Base-by-base conservation (phyloP, 2,113 vertebrate species). In the Larimichthys polyactis region DNA sequence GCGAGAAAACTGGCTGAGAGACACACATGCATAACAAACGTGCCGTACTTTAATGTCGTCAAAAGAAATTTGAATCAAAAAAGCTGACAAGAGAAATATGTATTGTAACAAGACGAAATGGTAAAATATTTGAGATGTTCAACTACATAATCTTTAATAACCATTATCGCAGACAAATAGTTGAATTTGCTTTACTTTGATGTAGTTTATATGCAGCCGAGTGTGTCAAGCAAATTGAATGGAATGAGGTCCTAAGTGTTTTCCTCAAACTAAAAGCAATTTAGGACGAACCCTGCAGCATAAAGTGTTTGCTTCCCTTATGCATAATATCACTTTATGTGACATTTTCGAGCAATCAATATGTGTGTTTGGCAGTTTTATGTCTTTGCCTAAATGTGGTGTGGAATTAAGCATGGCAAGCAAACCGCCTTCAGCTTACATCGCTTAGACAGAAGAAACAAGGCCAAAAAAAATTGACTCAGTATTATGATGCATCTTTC, bases 301-400 rank as follows among this genome's bases (percentile, higher is more conserved):
- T 65, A 49, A 14, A 77, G 29, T 65, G 67, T 74, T 76, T 63
- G 49, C 72, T 58, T 65, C 32, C 32, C 75, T 68, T 78, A 46
- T 58, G 64, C 63, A 67, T 77, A 65, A 73, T 77, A 79, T 73
- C 57, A 12, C 8, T 83, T 78, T 65, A 77, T 74, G 48, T 80
- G 79, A 76, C 75, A 83, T 82, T 71, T 81, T 27, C 17, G 0
- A 73, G 77, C 72, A 73, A 78, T 81, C 73, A 43, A 60, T 83
- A 81, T 22, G 12, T 58, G 22, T 5, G 32, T 52, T 54, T 66
- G 62, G 58, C 51, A 66, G 44, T 66, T 68, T 87, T 77, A 64
- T 72, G n/a, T 59, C 51, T 78, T 66, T 29, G 58, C 55, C 24
- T 55, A 59, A 80, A 77, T n/a, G 52, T 40, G 46, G 48, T 64